phyloP scores from a whole-genome alignment of 2,113 vertebrate genomes.

The Channa argus region DNA sequence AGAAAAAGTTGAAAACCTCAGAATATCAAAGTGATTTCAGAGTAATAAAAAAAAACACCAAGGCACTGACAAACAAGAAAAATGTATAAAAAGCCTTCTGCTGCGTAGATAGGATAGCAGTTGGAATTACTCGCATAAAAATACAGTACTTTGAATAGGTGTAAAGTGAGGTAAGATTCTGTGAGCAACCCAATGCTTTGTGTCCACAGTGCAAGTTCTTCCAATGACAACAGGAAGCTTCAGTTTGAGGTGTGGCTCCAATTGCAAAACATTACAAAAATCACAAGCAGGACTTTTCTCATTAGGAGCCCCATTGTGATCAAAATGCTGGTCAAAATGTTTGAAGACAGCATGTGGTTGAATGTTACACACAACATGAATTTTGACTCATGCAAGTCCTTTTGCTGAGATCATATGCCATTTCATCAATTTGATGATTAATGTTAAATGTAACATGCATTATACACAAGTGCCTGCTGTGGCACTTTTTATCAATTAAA shows the following conservation, averaged over 20 bases:
- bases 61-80: constrained; percentile 82
- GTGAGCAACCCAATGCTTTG: constrained; percentile 60
- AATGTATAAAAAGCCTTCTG: constrained; percentile 70
- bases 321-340: constrained; percentile 33
- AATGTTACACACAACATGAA: neutral
- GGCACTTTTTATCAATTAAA: constrained; percentile 3
- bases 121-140: constrained; percentile 59
- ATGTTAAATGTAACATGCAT: constrained; percentile 30
- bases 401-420: neutral
- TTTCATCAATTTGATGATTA: neutral
- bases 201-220: constrained; percentile 36
- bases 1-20: constrained; percentile 76
- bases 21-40: constrained; percentile 75
- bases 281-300: neutral
- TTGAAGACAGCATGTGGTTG: constrained; percentile 5
- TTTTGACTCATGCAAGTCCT: neutral
- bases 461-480: constrained; percentile 16
- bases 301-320: constrained; percentile 20
- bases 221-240: constrained; percentile 33
- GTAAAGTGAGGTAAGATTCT: constrained; percentile 73
- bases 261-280: neutral
- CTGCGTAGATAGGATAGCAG: constrained; percentile 34
- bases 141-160: constrained; percentile 73
- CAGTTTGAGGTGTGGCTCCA: neutral
- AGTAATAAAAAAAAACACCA: constrained; percentile 59